A percentile compares a stretch with the other conserved stretches of the same genome.
Conservation (phyloP, 1,140 invertebrate genomes). For the Diabrotica undecimpunctata region DNA sequence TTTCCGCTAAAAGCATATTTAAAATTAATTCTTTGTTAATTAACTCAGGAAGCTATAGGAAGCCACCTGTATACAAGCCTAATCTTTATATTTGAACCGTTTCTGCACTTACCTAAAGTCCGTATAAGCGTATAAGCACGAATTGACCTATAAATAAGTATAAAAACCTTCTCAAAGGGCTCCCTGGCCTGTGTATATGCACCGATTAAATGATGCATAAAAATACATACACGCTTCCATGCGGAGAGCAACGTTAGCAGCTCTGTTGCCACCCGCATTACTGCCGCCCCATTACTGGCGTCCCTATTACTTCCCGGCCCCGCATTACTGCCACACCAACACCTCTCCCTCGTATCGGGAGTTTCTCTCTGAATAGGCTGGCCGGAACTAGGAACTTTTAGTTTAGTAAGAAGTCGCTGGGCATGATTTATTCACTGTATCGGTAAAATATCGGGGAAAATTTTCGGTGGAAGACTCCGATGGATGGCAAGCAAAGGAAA, state of each 20-base stretch:
- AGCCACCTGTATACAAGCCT: too few species aligned
- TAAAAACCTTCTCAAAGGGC: background rate
- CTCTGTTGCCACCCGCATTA: background rate
- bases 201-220: slow-evolving; percentile 2
- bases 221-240: background rate
- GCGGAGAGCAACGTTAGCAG: background rate
- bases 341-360: background rate
- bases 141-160: slow-evolving; percentile 3
- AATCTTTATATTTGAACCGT: too few species aligned
- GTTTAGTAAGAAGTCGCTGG: too few species aligned
- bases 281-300: background rate
- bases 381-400: too few species aligned
- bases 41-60: too few species aligned
- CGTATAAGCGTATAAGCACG: background rate
- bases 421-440: too few species aligned
- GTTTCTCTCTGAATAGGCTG: background rate
- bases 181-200: background rate
- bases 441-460: too few species aligned
- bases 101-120: background rate
- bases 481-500: too few species aligned
- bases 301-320: background rate
- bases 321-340: background rate
- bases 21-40: too few species aligned
- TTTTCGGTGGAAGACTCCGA: too few species aligned
- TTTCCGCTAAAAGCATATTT: too few species aligned